Conservation (phyloP, 2,113 vertebrate species). For the Stictonetta naevosa region DNA sequence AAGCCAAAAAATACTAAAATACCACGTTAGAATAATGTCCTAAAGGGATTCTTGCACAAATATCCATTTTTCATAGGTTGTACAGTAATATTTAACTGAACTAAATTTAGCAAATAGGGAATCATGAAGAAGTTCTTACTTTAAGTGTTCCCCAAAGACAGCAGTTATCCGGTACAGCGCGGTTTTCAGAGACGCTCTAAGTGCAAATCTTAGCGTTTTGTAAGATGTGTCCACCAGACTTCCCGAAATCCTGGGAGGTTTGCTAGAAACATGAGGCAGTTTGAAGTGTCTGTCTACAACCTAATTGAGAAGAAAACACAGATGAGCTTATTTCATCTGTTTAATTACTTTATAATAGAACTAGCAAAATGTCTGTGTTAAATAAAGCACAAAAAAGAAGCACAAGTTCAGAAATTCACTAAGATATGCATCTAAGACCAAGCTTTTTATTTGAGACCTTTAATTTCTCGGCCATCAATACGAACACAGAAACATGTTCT, state of each 20-base stretch:
- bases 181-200: conserved; percentile 92
- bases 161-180: conserved; percentile 94
- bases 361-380: not conserved
- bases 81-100: not conserved
- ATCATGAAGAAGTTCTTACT: conserved; percentile 79
- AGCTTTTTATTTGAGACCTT: not conserved
- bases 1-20: not conserved
- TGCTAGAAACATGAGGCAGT: conserved; percentile 95
- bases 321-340: not conserved
- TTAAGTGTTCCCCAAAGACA: conserved; percentile 92
- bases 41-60: not conserved
- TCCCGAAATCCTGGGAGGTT: conserved; percentile 80
- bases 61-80: not conserved
- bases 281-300: conserved; percentile 97
- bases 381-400: not conserved
- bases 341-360: not conserved
- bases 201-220: conserved; percentile 93
- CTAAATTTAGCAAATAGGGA: not conserved
- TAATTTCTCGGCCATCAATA: not conserved
- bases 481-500: not conserved
- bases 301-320: conserved; percentile 71
- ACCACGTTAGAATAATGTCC: not conserved
- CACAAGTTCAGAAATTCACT: not conserved
- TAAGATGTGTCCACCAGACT: conserved; percentile 89
- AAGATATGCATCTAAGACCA: not conserved